Evolutionary conservation across 2,113 vertebrate species (phyloP).

Genomic region (Pangasianodon hypophthalmus): DNA sequence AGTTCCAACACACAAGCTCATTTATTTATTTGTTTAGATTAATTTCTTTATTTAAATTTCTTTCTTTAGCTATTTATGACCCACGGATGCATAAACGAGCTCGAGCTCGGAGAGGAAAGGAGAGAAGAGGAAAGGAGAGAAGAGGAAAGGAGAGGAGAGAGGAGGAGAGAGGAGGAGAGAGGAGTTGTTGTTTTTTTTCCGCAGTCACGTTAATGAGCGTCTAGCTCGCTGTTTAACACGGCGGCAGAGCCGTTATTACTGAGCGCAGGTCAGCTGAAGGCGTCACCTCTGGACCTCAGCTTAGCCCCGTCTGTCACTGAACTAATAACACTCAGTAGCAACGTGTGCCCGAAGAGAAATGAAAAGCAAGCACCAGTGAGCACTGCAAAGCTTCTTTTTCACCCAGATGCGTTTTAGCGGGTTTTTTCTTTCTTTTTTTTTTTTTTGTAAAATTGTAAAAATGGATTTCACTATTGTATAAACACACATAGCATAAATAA

Average conservation of each 20-base stretch:
- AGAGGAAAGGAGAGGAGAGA: neutral
- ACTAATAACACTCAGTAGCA: slow-evolving; percentile 57
- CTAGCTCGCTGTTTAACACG: slow-evolving; percentile 45
- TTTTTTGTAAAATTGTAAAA: neutral
- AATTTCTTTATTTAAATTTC: neutral
- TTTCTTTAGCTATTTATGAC: neutral
- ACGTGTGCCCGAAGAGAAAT: slow-evolving; percentile 50
- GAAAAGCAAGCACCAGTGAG: slow-evolving; percentile 3
- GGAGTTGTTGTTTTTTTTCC: neutral
- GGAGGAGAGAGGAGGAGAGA: neutral
- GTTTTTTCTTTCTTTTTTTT: neutral
- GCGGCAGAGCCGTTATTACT: slow-evolving; percentile 56
- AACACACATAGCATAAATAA: neutral
- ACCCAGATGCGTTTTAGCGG: neutral
- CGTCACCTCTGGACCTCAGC: slow-evolving; percentile 56
- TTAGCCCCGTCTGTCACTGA: slow-evolving; percentile 57
- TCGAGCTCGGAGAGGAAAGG: neutral
- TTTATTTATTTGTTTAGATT: neutral
- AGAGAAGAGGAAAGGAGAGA: neutral
- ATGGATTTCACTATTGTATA: neutral
- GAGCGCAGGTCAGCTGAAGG: slow-evolving; percentile 55
- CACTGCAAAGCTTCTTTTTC: slow-evolving; percentile 15
- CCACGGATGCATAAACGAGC: neutral
- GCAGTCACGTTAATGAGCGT: slow-evolving; percentile 57
- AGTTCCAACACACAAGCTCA: neutral